A percentile compares a stretch with the other conserved stretches of the same genome.
Evolutionary conservation across 2,113 vertebrate species (phyloP).

Genomic region (Arvicanthis niloticus): DNA sequence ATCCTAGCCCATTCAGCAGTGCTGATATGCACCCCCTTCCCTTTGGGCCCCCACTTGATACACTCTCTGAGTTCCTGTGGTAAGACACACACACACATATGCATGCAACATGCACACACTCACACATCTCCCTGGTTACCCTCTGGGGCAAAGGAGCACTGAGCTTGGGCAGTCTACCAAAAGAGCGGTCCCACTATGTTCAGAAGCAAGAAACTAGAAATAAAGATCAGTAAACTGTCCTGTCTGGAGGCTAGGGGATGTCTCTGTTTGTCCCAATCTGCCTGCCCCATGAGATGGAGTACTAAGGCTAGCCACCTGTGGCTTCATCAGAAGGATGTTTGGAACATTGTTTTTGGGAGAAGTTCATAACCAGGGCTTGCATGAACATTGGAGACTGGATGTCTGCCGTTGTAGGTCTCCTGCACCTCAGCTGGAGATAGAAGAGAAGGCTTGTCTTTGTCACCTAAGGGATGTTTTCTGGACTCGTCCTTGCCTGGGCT

Average conservation of each 20-base stretch:
- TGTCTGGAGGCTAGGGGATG: neutral
- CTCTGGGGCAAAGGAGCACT: neutral
- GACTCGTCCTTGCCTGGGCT: neutral
- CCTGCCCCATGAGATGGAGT: neutral
- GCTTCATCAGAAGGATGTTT: neutral
- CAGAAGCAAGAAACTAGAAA: neutral
- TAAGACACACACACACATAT: too few species aligned
- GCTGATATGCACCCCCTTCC: too few species aligned
- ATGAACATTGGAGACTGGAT: neutral
- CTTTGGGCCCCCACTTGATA: neutral
- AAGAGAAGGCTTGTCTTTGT: neutral
- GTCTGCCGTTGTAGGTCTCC: neutral
- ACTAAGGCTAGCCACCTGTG: accelerated
- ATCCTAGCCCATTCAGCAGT: accelerated
- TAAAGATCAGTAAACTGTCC: neutral
- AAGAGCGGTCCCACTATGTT: neutral
- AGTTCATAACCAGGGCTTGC: too few species aligned
- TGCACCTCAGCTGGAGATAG: neutral
- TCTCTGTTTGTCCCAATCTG: accelerated
- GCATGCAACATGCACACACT: too few species aligned
- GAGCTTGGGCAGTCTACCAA: neutral
- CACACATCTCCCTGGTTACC: neutral
- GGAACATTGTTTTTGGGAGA: neutral
- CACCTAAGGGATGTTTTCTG: neutral
- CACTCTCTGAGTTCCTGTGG: neutral